A percentile compares a stretch with the other conserved stretches of the same genome.
Conservation (phyloP, 2,888 invertebrate species). For the Eupithecia exiguata region DNA sequence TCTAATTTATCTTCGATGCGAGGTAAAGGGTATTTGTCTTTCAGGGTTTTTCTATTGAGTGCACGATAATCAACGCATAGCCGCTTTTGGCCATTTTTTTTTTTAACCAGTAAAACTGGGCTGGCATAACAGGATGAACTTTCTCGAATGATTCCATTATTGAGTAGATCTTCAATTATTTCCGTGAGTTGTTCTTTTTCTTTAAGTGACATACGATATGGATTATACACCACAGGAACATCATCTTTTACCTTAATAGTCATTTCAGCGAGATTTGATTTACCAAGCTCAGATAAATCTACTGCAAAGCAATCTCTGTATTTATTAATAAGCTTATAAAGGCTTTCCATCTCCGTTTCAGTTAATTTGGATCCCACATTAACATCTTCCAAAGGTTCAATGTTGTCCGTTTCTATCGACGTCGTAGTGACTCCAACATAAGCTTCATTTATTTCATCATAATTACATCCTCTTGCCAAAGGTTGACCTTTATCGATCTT, state of each 20-base stretch:
- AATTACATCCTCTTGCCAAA: no score
- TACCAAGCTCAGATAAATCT: constrained; percentile 1
- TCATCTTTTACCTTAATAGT: neutral
- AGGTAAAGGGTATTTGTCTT: constrained; percentile 11
- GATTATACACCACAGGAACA: constrained; percentile 9
- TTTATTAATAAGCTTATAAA: no score
- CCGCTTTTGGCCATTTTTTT: constrained; percentile 7
- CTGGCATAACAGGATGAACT: constrained; percentile 6
- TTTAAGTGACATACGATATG: neutral
- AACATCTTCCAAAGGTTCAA: no score
- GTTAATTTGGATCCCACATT: no score
- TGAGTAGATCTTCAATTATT: constrained; percentile 6
- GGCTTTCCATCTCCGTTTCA: no score
- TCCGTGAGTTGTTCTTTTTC: neutral
- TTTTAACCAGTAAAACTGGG: constrained; percentile 9
- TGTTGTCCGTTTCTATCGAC: no score
- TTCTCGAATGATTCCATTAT: neutral
- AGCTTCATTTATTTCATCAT: no score
- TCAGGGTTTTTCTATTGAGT: neutral
- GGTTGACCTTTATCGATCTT: no score
- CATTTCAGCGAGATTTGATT: constrained; percentile 9
- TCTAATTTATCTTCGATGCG: constrained; percentile 7
- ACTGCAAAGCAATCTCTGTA: constrained; percentile 5
- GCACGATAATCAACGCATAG: constrained; percentile 16
- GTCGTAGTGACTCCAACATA: no score